These are phyloP conservation scores for Clytia hemisphaerica DNA, from an alignment of 30 jellyfish, hydroid and myxozoan species.

Conservation along the genomic window DNA sequence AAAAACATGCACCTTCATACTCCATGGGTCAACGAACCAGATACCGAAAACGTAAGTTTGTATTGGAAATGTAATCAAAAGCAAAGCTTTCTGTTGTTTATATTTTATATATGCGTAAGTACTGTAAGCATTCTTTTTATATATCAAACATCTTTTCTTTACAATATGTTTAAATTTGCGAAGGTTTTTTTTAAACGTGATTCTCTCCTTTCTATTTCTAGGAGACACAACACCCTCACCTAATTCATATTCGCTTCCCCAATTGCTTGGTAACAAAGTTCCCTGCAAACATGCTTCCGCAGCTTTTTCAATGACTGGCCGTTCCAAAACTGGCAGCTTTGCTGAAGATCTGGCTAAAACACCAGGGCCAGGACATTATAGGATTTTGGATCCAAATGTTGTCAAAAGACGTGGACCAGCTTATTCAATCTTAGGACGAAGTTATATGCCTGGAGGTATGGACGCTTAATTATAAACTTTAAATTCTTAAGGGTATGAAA, in stretches of 20 bases:
- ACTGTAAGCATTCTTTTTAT: background rate
- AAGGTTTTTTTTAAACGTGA: background rate
- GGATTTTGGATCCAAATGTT: conserved; percentile 66
- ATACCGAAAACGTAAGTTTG: conserved; percentile 73
- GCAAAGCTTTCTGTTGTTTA: background rate
- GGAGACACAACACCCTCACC: conserved; percentile 98
- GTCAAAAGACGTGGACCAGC: conserved; percentile 79
- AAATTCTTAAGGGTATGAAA: too few species aligned
- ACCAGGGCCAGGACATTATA: conserved; percentile 99
- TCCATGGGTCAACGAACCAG: conserved; percentile 93
- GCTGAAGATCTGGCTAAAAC: conserved; percentile 97
- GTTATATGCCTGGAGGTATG: conserved; percentile 98
- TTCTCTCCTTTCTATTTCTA: background rate
- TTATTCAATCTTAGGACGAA: conserved; percentile 84
- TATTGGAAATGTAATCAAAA: background rate
- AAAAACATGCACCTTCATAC: conserved; percentile 93
- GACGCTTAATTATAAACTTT: too few species aligned
- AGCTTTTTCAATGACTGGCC: conserved; percentile 94
- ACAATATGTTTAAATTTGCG: background rate
- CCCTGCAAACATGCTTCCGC: conserved; percentile 96
- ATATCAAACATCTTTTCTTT: background rate
- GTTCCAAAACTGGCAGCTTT: conserved; percentile 96
- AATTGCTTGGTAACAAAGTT: conserved; percentile 74
- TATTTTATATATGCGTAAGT: background rate
- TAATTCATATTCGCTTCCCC: conserved; percentile 80